Conservation (phyloP, 2,888 invertebrate genomes). For the Nasonovia ribisnigri region DNA sequence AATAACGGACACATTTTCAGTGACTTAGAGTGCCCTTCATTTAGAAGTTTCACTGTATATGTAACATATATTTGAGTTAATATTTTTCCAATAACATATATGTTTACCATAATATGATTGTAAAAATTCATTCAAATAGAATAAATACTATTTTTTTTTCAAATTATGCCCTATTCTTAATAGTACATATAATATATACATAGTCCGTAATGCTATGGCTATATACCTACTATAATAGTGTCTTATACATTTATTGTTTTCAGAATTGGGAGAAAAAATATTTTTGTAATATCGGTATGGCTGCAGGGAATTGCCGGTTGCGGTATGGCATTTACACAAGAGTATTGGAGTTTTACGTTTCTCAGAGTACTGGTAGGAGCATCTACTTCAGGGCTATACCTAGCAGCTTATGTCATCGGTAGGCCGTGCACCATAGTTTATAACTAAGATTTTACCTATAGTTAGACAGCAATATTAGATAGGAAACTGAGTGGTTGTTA, state of each 20-base stretch:
- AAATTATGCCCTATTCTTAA: background rate
- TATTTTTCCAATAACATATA: background rate
- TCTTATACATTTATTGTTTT: background rate
- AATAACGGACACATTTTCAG: no score
- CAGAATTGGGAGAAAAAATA: slow-evolving; percentile 79
- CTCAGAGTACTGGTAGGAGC: slow-evolving; percentile 79
- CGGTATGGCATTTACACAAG: slow-evolving; percentile 77
- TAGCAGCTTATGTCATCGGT: slow-evolving; percentile 85
- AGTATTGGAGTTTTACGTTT: slow-evolving; percentile 78
- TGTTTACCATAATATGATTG: background rate
- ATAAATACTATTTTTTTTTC: background rate
- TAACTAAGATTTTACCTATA: background rate
- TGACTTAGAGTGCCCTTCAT: no score
- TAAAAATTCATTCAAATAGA: background rate
- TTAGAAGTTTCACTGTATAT: no score
- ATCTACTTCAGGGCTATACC: slow-evolving; percentile 82
- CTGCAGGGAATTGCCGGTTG: slow-evolving; percentile 79
- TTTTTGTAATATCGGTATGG: slow-evolving; percentile 80
- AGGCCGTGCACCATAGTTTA: slow-evolving; percentile 68
- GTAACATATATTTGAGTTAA: background rate
- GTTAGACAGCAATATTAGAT: background rate
- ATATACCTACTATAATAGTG: background rate
- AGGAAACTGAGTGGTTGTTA: background rate
- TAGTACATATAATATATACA: background rate
- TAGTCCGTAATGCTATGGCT: background rate